Base-by-base conservation (phyloP, 2,797 vertebrate genomes). In the Enteromius radiatus region DNA sequence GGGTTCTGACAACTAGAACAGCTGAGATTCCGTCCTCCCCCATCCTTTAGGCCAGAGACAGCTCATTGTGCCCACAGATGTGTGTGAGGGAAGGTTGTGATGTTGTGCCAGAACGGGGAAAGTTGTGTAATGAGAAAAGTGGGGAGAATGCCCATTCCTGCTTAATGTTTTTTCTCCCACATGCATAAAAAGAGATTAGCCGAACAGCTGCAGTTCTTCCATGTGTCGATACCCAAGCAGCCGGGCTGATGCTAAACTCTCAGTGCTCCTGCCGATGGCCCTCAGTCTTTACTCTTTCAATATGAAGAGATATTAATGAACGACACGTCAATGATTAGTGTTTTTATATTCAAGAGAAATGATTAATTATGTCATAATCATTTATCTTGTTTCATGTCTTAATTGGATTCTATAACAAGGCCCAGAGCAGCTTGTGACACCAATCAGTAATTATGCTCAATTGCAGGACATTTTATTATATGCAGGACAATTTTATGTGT, bases 61-160 rank as follows among this genome's bases (percentile, higher is more conserved):
- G 81, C 87, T 87, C 90, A 85, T 86, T 88, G 86, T 89, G 88
- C 88, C 89, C 86, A 87, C 93, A 88, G 90, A 92, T 93, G 81
- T 84, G 88, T 89, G 73, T 89, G 88, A 90, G 87, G 67, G 88
- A 86, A 75, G 87, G 90, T 86, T 89, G 90, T 94, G 93, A 94
- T 95, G 93, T 88, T 89, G 79, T 95, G 96, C 96, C 96, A 96
- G 81, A 91, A 84, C 88, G 87, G 87, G 91, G 85, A 93, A 88
- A 89, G 1, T 83, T 91, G 92, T 91, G 93, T 93, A 94, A 94
- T 92, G 90, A 92, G 92, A 93, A 90, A 69, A 88, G 87, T 83
- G 91, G 89, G 83, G 82, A 88, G 84, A 84, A 90, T 87, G 89
- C 36, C 82, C 86, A 64, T 77, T 88, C 83, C 86, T 75, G 87